Evolutionary conservation across 2,797 vertebrate genomes (phyloP), one percentile per base, ranked within the genome.

Genomic region (Setipinna tenuifilis): DNA sequence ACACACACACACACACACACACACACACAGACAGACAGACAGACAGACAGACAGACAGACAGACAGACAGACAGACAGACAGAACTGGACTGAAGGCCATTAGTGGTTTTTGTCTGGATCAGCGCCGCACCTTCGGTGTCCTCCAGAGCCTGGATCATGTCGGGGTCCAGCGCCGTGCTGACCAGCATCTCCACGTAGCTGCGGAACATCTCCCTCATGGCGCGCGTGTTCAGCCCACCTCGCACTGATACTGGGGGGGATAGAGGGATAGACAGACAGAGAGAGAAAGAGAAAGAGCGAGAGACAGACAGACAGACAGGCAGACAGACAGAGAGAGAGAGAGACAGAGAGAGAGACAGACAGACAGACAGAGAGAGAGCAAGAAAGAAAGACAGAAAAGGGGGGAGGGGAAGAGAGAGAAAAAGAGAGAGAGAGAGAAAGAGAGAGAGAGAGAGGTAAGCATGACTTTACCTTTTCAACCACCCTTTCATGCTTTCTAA

Each of bases 181-280:
- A 98, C 97, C 88, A 98, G 90, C 97, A 98, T 98, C 93, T 98
- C 97, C 90, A 98, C 97, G 0, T 98, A 98, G 93, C 97, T 98
- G 89, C 97, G 95, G 94, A 97, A 98, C 97, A 98, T 98, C 91
- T 98, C 97, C 85, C 96, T 96, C 97, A 98, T 97, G 0, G 96
- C 97, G 85, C 97, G 95, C 1, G 97, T 97, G 92, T 98, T 97
- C 85, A 97, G 93, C 4, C 97, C 95, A 0, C 93, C 94, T 88
- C 95, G 94, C 50, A 95, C 92, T 0, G 95, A 94, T 93, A 95
- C 96, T 95, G 81, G 65, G 23, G 5, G 31, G 19, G 31, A 16
- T 28, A 21, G 17, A 54, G 50, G 50, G 50, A 9, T 2, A 54
- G 6, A 54, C 2, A 54, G 50, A 9, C 2, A 14, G 31, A 28